Evolutionary conservation across 2,888 invertebrate species (phyloP).

Genomic region (Zhuqinia jingwanae): DNA sequence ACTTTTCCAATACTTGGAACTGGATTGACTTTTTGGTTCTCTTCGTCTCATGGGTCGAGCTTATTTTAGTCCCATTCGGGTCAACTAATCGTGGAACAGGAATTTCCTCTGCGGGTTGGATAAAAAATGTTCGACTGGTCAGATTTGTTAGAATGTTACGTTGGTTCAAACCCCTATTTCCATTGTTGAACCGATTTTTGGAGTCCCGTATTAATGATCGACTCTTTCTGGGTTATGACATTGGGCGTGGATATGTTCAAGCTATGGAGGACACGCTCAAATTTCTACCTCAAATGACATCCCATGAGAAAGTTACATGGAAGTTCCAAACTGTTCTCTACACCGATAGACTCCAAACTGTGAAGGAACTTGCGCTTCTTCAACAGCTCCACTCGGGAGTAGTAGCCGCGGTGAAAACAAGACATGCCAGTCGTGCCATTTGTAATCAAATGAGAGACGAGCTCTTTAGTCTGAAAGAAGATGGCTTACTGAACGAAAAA

Average conservation of each 20-base stretch:
- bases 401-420: slow-evolving; percentile 85
- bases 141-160: slow-evolving; percentile 82
- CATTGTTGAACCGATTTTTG: slow-evolving; percentile 83
- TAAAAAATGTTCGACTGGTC: slow-evolving; percentile 82
- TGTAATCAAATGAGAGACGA: slow-evolving; percentile 84
- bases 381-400: slow-evolving; percentile 85
- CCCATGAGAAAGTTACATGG: slow-evolving; percentile 80
- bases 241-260: slow-evolving; percentile 85
- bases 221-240: slow-evolving; percentile 84
- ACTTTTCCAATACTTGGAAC: slow-evolving; percentile 84
- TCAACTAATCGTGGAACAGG: slow-evolving; percentile 80
- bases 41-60: slow-evolving; percentile 82
- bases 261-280: slow-evolving; percentile 85
- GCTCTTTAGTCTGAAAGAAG: slow-evolving; percentile 83
- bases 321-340: slow-evolving; percentile 79
- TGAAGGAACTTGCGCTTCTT: slow-evolving; percentile 83
- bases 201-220: slow-evolving; percentile 83
- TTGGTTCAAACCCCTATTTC: slow-evolving; percentile 81
- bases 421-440: slow-evolving; percentile 85
- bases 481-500: slow-evolving; percentile 84
- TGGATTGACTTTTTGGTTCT: slow-evolving; percentile 84
- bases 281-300: slow-evolving; percentile 83
- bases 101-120: slow-evolving; percentile 79
- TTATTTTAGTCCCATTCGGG: slow-evolving; percentile 80
- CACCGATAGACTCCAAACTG: slow-evolving; percentile 81